Evolutionary conservation across 2,113 vertebrate species (phyloP).

Genomic region (human): GRCh38 chr6:160279001-160279500

Average conservation of each 20-base stretch:
- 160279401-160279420: background rate
- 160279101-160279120: background rate
- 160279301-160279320: background rate
- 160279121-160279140: too few relatives aligned
- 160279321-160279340: background rate
- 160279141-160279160: background rate
- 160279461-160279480: background rate
- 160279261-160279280: background rate
- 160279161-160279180: background rate
- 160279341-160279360: background rate
- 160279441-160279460: background rate
- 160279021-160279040: background rate
- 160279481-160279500: background rate
- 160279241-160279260: background rate
- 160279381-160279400: background rate
- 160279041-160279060: rapidly evolving
- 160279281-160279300: background rate
- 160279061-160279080: background rate
- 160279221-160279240: background rate
- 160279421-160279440: too few relatives aligned
- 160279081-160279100: too few relatives aligned
- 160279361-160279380: background rate
- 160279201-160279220: background rate
- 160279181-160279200: background rate
- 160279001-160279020: background rate